phyloP scores from a whole-genome alignment of 2,113 vertebrate genomes.

The Tiliqua scincoides region DNA sequence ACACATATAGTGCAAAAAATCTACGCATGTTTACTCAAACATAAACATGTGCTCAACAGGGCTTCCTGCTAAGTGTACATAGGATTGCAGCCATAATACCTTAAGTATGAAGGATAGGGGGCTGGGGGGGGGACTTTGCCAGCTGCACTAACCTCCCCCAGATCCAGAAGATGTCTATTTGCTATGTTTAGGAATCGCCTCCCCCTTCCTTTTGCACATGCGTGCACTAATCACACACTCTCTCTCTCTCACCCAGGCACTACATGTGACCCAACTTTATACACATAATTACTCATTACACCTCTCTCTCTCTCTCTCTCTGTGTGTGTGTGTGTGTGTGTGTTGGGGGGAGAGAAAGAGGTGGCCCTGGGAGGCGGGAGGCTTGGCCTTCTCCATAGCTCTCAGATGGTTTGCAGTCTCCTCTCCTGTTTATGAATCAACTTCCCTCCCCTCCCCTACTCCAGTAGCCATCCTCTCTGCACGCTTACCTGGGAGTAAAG shows the following conservation, averaged over 20 bases:
- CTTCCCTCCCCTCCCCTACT: neutral
- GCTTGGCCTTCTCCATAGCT: neutral
- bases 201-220: neutral
- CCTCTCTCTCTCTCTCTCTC: too few species aligned
- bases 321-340: neutral
- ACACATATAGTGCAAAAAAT: neutral
- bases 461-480: neutral
- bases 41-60: neutral
- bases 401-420: too few species aligned
- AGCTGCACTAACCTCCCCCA: neutral
- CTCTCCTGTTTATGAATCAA: neutral
- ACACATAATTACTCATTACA: neutral
- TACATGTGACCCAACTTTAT: constrained; percentile 1
- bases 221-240: neutral
- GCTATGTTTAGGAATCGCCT: too few species aligned
- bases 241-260: neutral
- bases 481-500: neutral
- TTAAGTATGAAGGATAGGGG: neutral
- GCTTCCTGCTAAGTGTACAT: neutral
- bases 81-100: neutral
- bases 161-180: neutral
- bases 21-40: neutral
- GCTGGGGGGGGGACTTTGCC: neutral
- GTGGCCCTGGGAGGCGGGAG: neutral
- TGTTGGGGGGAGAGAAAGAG: neutral